Evolutionary conservation across 1,140 invertebrate species (phyloP).

Genomic region (Mactra quadrangularis): DNA sequence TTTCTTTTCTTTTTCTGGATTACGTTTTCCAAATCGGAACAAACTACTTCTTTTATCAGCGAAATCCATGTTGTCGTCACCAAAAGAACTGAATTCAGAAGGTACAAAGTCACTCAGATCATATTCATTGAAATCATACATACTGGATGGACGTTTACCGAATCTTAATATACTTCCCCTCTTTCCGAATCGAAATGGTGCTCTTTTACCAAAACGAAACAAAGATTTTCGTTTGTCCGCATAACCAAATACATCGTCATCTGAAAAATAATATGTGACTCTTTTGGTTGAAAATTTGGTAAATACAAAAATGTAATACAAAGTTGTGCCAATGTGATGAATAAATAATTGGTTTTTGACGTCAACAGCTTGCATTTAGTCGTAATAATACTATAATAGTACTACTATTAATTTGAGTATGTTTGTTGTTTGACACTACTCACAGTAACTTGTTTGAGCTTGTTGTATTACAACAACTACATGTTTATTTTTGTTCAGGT

Average conservation of each 20-base stretch:
- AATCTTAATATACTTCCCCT: constrained; percentile 64
- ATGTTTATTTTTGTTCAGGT: no score
- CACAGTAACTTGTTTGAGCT: no score
- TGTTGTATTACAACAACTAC: no score
- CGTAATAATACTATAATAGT: no score
- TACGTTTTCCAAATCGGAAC: constrained; percentile 57
- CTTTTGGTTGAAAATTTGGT: no score
- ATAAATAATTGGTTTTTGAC: no score
- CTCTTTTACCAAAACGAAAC: constrained; percentile 65
- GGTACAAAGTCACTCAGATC: constrained; percentile 18
- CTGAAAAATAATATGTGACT: no score
- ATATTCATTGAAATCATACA: background rate
- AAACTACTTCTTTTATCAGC: constrained; percentile 47
- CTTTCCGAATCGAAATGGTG: constrained; percentile 65
- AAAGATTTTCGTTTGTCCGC: constrained; percentile 58
- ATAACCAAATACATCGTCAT: background rate
- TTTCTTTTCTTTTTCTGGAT: constrained; percentile 29
- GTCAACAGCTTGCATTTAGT: no score
- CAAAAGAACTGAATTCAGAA: constrained; percentile 10
- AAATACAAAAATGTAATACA: no score
- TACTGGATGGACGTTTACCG: constrained; percentile 36
- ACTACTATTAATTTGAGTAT: no score
- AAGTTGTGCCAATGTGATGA: no score
- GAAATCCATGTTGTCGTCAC: constrained; percentile 18
- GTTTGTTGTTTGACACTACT: no score